These are phyloP conservation scores for Galbula dea DNA, from an alignment of 2,113 vertebrate species.

Conservation along the genomic window DNA sequence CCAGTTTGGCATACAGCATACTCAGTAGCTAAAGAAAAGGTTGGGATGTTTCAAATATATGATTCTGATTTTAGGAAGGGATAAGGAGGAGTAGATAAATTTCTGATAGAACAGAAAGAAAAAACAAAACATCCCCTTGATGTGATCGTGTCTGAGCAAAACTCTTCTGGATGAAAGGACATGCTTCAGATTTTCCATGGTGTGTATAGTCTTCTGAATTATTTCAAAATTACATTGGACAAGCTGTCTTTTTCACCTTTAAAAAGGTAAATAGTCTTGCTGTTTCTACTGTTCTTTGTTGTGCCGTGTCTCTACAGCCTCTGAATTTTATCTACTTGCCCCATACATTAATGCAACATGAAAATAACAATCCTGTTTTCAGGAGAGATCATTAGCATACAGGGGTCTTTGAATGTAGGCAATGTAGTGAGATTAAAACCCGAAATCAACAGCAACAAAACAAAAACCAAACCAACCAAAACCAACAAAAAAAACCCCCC, in stretches of 20 bases:
- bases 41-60: neutral
- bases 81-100: neutral
- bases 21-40: neutral
- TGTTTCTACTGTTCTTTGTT: neutral
- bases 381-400: neutral
- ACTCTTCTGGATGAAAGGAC: neutral
- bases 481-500: neutral
- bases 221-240: slow-evolving; percentile 2
- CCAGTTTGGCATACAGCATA: neutral
- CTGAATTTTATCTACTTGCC: neutral
- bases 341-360: neutral
- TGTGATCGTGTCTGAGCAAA: slow-evolving; percentile 10
- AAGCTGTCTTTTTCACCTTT: neutral
- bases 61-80: neutral
- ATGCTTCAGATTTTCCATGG: slow-evolving; percentile 2
- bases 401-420: neutral
- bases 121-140: neutral
- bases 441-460: too few species aligned
- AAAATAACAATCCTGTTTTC: neutral
- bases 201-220: neutral
- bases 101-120: neutral
- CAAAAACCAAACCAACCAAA: neutral
- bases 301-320: neutral
- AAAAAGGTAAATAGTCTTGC: neutral
- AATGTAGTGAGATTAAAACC: neutral